Conservation (phyloP, 1,140 invertebrate genomes). For the Holcopasites calliopsidis region DNA sequence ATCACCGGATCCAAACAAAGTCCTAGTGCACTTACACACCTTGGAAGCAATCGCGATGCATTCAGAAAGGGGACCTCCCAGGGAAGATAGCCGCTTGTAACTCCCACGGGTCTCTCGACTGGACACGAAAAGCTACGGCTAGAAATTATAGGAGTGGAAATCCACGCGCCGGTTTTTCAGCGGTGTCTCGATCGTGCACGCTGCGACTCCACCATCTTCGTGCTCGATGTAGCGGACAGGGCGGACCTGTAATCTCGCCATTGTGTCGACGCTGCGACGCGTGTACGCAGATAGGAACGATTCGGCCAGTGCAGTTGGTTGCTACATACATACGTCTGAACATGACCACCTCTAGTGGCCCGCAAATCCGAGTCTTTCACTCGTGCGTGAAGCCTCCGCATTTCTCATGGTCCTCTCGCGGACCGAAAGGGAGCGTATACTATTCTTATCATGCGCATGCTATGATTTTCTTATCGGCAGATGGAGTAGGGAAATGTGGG, state of each 20-base stretch:
- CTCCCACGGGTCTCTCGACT: background rate
- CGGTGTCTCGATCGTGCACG: conserved; percentile 13
- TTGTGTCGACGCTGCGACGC: conserved; percentile 59
- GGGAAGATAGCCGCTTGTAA: background rate
- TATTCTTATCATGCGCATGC: too few species aligned
- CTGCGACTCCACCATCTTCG: conserved; percentile 48
- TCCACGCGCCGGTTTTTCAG: conserved; percentile 30
- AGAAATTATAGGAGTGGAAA: conserved; percentile 40
- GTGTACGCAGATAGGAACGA: conserved; percentile 59
- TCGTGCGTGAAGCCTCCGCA: background rate
- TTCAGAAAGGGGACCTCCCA: too few species aligned
- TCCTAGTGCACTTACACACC: too few species aligned
- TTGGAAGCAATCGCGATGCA: too few species aligned
- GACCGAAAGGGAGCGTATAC: background rate
- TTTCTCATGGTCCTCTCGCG: background rate
- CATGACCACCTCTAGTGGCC: background rate
- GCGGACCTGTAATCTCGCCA: conserved; percentile 58
- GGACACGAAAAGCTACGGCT: background rate
- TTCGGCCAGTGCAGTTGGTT: conserved; percentile 49
- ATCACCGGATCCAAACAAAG: too few species aligned
- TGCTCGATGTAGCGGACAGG: conserved; percentile 56
- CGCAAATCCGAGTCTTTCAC: conserved; percentile 15
- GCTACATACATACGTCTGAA: conserved; percentile 18
- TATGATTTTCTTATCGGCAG: too few species aligned
- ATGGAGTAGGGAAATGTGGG: too few species aligned